Conservation (phyloP, 2,113 vertebrate species). For the Nesoenas mayeri region DNA sequence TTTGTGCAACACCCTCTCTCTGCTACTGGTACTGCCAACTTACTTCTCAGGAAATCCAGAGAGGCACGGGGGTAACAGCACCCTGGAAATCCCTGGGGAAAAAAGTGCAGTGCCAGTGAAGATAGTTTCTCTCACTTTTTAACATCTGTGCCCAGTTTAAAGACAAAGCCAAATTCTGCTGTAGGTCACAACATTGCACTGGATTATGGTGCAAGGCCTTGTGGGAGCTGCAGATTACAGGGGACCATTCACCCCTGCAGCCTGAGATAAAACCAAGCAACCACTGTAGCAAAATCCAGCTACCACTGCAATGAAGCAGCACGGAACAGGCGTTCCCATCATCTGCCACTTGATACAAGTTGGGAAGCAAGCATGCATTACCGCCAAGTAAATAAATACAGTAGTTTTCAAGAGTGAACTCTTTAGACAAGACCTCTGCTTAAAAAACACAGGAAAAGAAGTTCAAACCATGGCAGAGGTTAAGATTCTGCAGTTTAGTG, state of each 20-base stretch:
- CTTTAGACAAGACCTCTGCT: neutral
- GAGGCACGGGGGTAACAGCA: neutral
- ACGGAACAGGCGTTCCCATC: neutral
- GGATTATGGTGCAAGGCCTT: accelerated
- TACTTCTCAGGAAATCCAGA: neutral
- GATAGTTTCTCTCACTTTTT: neutral
- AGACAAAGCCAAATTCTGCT: neutral
- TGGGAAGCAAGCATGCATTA: neutral
- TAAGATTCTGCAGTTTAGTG: neutral
- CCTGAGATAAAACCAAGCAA: neutral
- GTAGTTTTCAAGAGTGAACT: neutral
- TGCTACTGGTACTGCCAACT: neutral
- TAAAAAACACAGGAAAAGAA: neutral
- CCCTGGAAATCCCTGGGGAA: neutral
- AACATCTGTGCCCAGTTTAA: neutral
- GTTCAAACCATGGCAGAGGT: neutral
- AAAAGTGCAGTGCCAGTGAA: neutral
- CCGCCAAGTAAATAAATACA: neutral
- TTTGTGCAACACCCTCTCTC: neutral
- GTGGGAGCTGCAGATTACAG: neutral
- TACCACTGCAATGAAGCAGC: neutral
- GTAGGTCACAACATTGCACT: neutral
- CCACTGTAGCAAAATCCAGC: neutral
- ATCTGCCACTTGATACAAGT: neutral
- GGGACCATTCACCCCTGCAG: neutral